These are phyloP conservation scores for Ectobius pallidus DNA, from an alignment of 2,888 invertebrate genomes.

Conservation along the genomic window DNA sequence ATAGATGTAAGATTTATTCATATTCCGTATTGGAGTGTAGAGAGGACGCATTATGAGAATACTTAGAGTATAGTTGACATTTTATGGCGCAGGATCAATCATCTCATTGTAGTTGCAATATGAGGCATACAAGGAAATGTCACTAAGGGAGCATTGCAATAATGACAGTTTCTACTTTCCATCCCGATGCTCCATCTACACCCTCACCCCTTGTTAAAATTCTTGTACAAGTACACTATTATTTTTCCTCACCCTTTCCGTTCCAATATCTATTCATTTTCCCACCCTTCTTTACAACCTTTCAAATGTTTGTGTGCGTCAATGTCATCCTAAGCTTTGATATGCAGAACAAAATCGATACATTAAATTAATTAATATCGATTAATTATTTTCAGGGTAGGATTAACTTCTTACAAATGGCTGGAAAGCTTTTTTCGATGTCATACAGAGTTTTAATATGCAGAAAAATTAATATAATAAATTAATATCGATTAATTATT, in stretches of 20 bases:
- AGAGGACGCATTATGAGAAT: conserved; percentile 10
- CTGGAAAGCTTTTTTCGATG: too few relatives aligned
- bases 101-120: conserved; percentile 20
- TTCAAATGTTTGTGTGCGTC: conserved; percentile 16
- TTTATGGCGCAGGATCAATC: conserved; percentile 19
- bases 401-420: too few relatives aligned
- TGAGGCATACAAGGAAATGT: background rate
- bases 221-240: background rate
- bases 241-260: too few relatives aligned
- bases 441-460: too few relatives aligned
- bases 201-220: background rate
- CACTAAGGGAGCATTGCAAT: background rate
- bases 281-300: too few relatives aligned
- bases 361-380: too few relatives aligned
- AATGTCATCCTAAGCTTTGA: too few relatives aligned
- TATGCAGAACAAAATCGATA: too few relatives aligned
- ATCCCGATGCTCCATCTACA: background rate
- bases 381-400: too few relatives aligned
- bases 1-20: background rate
- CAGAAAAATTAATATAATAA: too few relatives aligned
- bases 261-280: conserved; percentile 22
- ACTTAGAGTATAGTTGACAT: background rate
- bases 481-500: too few relatives aligned
- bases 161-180: conserved; percentile 13
- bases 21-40: background rate